Evolutionary conservation across 2,797 vertebrate species (phyloP).

Genomic region (Hydrolagus colliei): DNA sequence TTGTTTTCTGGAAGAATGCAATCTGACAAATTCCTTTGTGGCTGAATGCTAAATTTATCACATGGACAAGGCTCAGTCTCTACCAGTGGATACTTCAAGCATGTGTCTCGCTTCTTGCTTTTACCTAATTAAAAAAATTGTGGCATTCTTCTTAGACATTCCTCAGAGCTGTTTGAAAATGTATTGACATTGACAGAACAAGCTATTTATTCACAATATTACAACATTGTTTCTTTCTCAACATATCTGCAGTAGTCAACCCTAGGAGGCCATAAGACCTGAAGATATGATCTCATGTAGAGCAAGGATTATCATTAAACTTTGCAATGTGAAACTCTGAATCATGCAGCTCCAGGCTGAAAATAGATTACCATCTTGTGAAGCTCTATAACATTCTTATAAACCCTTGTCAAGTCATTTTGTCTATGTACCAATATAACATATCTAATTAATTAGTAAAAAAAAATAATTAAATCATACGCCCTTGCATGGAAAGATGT

Average conservation of each 20-base stretch:
- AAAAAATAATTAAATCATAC: not conserved
- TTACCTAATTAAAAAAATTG: conserved; percentile 60
- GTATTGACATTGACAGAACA: not conserved
- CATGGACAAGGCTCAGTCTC: conserved; percentile 78
- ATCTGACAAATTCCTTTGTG: conserved; percentile 84
- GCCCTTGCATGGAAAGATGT: not conserved
- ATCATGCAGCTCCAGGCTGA: not conserved
- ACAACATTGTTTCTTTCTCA: not conserved
- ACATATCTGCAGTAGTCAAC: not conserved
- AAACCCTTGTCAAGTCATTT: not conserved
- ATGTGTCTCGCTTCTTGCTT: conserved; percentile 84
- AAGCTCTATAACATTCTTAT: not conserved
- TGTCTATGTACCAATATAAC: not conserved
- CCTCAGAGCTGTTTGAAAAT: not conserved
- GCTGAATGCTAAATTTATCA: conserved; percentile 63
- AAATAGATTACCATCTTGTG: not conserved
- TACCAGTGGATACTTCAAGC: conserved; percentile 74
- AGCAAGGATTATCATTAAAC: no score
- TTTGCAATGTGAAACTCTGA: no score
- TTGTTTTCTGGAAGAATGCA: conserved; percentile 65
- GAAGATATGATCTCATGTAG: not conserved
- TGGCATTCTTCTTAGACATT: not conserved
- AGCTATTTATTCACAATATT: not conserved
- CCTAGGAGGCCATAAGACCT: not conserved
- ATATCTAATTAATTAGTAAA: not conserved